Evolutionary conservation across 2,797 vertebrate species (phyloP).

Genomic region (Odontamblyopus lacepedii): DNA sequence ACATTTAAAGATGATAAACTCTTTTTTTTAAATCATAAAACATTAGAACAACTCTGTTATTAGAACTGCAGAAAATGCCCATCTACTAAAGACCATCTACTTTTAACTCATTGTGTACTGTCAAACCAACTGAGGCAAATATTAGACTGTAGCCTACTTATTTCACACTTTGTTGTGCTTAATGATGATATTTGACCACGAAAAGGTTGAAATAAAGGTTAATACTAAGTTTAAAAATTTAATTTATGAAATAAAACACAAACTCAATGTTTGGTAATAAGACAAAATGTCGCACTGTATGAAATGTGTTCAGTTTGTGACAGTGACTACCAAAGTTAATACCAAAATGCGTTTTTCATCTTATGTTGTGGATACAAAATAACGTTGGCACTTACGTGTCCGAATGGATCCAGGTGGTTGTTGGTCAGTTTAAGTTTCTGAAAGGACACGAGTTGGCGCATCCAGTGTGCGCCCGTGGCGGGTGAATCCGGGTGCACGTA

Average conservation of each 20-base stretch:
- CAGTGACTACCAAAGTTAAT: neutral
- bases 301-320: neutral
- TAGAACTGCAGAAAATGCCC: neutral
- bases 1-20: neutral
- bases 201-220: neutral
- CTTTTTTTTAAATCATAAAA: neutral
- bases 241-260: neutral
- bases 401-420: conserved; percentile 97
- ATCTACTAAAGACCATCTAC: neutral
- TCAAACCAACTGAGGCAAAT: neutral
- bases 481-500: conserved; percentile 96
- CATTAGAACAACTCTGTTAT: neutral
- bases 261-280: neutral
- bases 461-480: conserved; percentile 93
- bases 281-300: neutral
- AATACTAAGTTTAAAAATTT: conserved; percentile 1
- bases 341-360: neutral
- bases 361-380: neutral
- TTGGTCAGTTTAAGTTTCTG: conserved; percentile 98
- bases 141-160: neutral
- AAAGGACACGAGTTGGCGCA: conserved; percentile 94
- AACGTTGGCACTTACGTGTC: conserved; percentile 83
- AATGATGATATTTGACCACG: too few relatives aligned
- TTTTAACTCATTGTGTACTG: neutral
- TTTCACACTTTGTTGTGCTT: too few relatives aligned